Conservation (phyloP, 2,888 invertebrate species). For the Drosophila birchii region DNA sequence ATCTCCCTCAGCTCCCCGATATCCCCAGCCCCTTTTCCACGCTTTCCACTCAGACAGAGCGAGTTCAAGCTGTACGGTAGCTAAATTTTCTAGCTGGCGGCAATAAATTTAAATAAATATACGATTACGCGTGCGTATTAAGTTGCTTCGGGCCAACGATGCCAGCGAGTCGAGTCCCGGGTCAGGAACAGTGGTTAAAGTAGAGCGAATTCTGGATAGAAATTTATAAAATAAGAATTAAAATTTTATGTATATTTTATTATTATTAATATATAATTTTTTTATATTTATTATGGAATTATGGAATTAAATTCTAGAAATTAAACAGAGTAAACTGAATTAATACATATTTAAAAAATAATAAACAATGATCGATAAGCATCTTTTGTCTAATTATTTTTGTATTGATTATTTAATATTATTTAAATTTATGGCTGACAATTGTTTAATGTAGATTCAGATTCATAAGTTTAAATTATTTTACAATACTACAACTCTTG, state of each 20-base stretch:
- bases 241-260: background rate
- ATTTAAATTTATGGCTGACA: too few species aligned
- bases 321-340: too few species aligned
- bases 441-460: too few species aligned
- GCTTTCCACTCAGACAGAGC: slow-evolving; percentile 16
- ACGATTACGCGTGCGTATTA: slow-evolving; percentile 81
- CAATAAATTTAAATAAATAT: slow-evolving; percentile 82
- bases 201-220: background rate
- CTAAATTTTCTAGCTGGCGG: slow-evolving; percentile 65
- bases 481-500: too few species aligned
- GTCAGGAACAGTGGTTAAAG: slow-evolving; percentile 20
- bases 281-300: too few species aligned
- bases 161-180: slow-evolving; percentile 31
- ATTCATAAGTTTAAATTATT: too few species aligned
- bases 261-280: background rate
- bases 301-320: too few species aligned
- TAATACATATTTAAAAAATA: too few species aligned
- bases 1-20: slow-evolving; percentile 5
- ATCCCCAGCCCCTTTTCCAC: background rate
- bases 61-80: slow-evolving; percentile 45
- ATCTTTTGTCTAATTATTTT: too few species aligned
- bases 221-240: background rate
- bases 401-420: too few species aligned
- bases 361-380: too few species aligned
- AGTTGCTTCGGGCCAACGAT: slow-evolving; percentile 67